These are phyloP conservation scores for Stegana nigrithorax DNA, from an alignment of 2,888 invertebrate genomes.

Conservation along the genomic window DNA sequence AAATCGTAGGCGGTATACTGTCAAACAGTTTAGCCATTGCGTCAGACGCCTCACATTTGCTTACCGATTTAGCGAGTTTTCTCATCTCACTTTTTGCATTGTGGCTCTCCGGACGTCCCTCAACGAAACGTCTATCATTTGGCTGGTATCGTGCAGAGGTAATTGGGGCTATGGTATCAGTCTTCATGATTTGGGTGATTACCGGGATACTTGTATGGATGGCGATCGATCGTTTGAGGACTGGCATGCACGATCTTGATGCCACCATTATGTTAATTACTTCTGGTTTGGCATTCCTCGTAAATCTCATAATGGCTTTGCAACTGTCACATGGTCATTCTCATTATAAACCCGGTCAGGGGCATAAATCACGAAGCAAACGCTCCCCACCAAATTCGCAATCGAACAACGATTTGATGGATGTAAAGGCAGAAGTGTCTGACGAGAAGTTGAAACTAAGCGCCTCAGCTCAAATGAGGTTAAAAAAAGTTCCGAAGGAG, in stretches of 20 bases:
- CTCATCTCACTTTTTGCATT: conserved; percentile 45
- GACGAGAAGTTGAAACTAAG: too few species aligned
- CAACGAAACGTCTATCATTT: conserved; percentile 79
- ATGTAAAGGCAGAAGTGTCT: too few species aligned
- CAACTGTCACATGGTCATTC: conserved; percentile 39
- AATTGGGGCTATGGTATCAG: conserved; percentile 94
- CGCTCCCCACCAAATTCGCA: too few species aligned
- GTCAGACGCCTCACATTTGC: conserved; percentile 48
- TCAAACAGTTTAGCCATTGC: conserved; percentile 49
- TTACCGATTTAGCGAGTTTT: conserved; percentile 45
- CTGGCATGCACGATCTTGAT: conserved; percentile 85
- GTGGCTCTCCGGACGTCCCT: conserved; percentile 34
- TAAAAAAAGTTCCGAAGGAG: too few species aligned
- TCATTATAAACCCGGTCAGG: conserved; percentile 7
- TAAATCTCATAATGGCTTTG: conserved; percentile 79
- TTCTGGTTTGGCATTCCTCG: conserved; percentile 88
- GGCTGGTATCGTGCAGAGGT: conserved; percentile 96
- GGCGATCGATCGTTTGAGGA: conserved; percentile 85
- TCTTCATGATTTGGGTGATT: conserved; percentile 96
- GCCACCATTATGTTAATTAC: conserved; percentile 90
- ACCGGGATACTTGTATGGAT: conserved; percentile 94
- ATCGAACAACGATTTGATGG: too few species aligned
- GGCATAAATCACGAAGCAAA: not conserved
- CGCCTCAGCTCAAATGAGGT: too few species aligned
- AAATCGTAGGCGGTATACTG: conserved; percentile 40